A percentile compares a stretch with the other conserved stretches of the same genome.
These are phyloP conservation scores for Zelostemma sp. DNA, from an alignment of 1,140 invertebrate species.

Conservation along the genomic window DNA sequence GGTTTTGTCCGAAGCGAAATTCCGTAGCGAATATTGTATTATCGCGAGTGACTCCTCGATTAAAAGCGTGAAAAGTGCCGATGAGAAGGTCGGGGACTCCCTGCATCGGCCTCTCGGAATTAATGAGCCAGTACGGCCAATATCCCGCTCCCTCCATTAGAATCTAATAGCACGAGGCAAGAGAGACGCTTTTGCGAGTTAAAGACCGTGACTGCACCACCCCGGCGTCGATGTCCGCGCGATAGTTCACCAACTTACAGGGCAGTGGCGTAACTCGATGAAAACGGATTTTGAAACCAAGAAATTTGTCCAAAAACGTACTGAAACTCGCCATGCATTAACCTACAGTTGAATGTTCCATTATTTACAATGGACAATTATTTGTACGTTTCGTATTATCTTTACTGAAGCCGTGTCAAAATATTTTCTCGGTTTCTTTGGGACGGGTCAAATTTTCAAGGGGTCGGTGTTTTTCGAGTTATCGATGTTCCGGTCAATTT, in stretches of 20 bases:
- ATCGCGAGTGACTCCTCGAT: conserved; percentile 39
- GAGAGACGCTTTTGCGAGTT: conserved; percentile 50
- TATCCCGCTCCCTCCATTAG: conserved; percentile 48
- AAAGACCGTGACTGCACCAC: conserved; percentile 57
- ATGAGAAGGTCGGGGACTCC: conserved; percentile 7
- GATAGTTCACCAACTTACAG: not conserved
- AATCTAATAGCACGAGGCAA: conserved; percentile 61
- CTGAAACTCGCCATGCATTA: no score
- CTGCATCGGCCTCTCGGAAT: not conserved
- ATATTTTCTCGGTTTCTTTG: no score
- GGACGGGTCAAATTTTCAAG: no score
- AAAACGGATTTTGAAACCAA: no score
- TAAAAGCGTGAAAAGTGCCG: conserved; percentile 44
- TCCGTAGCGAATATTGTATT: conserved; percentile 25
- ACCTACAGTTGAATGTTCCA: no score
- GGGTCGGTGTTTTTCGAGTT: no score
- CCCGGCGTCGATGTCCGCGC: conserved; percentile 16
- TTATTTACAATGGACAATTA: no score
- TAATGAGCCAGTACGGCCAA: conserved; percentile 3
- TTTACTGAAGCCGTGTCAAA: no score
- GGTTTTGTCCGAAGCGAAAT: conserved; percentile 16
- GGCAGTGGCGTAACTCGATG: no score
- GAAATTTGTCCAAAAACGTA: no score
- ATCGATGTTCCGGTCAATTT: no score
- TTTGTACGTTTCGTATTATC: no score